Conservation (phyloP, 1,140 invertebrate genomes). For the Heliconius nattereri region DNA sequence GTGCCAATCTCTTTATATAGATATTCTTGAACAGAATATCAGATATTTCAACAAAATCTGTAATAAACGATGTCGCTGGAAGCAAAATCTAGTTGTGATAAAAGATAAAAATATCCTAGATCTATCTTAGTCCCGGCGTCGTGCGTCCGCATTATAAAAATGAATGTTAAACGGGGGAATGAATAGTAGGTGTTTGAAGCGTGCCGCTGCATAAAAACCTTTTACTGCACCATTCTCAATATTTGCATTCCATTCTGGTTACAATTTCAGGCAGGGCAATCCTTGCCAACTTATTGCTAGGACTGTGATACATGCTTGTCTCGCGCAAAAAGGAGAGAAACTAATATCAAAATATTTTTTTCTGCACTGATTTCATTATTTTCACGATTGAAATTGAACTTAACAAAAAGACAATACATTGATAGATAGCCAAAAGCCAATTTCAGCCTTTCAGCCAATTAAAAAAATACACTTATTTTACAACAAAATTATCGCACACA, state of each 20-base stretch:
- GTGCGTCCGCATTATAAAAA: constrained; percentile 42
- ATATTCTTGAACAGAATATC: not conserved
- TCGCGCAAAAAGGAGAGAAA: not conserved
- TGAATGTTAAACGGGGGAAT: constrained; percentile 45
- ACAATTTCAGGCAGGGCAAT: constrained; percentile 65
- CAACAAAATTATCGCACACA: too few species aligned
- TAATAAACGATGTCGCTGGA: not conserved
- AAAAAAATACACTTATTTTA: too few species aligned
- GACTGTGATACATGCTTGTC: not conserved
- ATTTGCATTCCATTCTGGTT: constrained; percentile 73
- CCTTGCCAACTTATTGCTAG: constrained; percentile 54
- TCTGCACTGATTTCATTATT: too few species aligned
- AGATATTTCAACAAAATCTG: not conserved
- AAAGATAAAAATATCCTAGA: constrained; percentile 16
- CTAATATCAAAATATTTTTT: too few species aligned
- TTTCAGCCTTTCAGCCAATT: too few species aligned
- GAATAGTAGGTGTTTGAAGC: constrained; percentile 51
- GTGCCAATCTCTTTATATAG: not conserved
- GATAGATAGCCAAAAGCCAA: too few species aligned
- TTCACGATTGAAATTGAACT: too few species aligned
- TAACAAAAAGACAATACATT: too few species aligned
- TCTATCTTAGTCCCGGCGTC: constrained; percentile 16
- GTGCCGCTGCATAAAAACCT: constrained; percentile 71
- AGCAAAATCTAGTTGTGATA: not conserved
- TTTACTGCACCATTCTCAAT: constrained; percentile 63